Conservation (phyloP, 2,888 invertebrate species). For the Romanomermis culicivorax region DNA sequence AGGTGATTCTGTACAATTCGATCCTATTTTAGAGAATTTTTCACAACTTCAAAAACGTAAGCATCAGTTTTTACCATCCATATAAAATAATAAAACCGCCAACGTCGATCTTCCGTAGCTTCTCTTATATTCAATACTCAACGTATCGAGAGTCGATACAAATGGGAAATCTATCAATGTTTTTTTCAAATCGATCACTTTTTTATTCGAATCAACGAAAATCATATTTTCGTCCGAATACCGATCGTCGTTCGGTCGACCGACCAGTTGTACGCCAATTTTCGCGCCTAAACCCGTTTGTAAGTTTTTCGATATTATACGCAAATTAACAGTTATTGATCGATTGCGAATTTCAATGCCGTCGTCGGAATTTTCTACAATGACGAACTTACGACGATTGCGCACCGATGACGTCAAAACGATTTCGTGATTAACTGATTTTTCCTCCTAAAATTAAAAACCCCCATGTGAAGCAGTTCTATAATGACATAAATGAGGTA, state of each 20-base stretch:
- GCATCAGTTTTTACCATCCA: too few relatives aligned
- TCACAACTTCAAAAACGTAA: too few relatives aligned
- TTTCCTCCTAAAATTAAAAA: too few relatives aligned
- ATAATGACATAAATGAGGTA: too few relatives aligned
- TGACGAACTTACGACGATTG: slow-evolving; percentile 1
- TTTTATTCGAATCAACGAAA: slow-evolving; percentile 42
- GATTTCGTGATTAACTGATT: neutral
- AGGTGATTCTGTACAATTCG: too few relatives aligned
- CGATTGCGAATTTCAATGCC: too few relatives aligned
- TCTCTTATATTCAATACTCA: slow-evolving; percentile 28
- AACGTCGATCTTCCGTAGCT: slow-evolving; percentile 21
- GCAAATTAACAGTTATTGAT: neutral
- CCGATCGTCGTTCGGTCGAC: slow-evolving; percentile 58
- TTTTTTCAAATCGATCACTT: slow-evolving; percentile 49
- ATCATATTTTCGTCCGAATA: slow-evolving; percentile 62
- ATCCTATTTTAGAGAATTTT: too few relatives aligned
- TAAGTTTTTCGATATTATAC: neutral
- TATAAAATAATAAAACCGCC: slow-evolving; percentile 22
- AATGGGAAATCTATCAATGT: slow-evolving; percentile 75
- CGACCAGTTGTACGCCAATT: slow-evolving; percentile 65
- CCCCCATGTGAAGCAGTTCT: too few relatives aligned
- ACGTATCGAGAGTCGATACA: slow-evolving; percentile 41
- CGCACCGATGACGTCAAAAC: neutral
- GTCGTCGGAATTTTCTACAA: neutral
- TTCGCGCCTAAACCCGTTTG: slow-evolving; percentile 4